Percentiles rank a stretch among this genome's conserved stretches.
Evolutionary conservation across 2,797 vertebrate species (phyloP).

Genomic region (Poecilia picta): DNA sequence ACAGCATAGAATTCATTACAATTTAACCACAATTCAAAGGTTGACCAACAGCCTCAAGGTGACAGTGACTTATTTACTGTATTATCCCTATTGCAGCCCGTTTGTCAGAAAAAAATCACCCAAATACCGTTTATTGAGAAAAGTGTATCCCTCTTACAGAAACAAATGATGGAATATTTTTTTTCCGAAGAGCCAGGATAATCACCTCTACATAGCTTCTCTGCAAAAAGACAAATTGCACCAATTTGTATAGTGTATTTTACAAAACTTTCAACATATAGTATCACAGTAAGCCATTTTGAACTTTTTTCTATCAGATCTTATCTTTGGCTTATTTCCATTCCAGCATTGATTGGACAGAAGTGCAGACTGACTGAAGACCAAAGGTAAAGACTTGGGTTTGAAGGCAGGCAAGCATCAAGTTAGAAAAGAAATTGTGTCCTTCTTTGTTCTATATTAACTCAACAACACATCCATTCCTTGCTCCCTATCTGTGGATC

Average conservation of each 20-base stretch:
- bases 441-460: conserved; percentile 55
- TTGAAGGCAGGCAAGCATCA: conserved; percentile 29
- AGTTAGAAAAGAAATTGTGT: conserved; percentile 39
- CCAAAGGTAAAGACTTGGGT: conserved; percentile 19
- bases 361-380: conserved; percentile 14
- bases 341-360: conserved; percentile 2
- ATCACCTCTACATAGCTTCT: neutral
- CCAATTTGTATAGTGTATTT: neutral
- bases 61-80: neutral
- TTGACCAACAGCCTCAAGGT: neutral
- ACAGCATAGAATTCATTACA: neutral
- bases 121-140: neutral
- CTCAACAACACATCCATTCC: conserved; percentile 59
- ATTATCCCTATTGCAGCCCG: neutral
- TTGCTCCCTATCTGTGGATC: conserved; percentile 44
- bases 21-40: neutral
- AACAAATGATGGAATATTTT: neutral
- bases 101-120: neutral
- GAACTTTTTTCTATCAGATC: neutral
- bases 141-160: neutral
- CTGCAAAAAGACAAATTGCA: neutral
- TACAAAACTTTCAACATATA: neutral
- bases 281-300: neutral
- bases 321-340: neutral
- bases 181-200: neutral